Evolutionary conservation across 2,888 invertebrate species (phyloP).

Genomic region (Phanerotoma sp.): DNA sequence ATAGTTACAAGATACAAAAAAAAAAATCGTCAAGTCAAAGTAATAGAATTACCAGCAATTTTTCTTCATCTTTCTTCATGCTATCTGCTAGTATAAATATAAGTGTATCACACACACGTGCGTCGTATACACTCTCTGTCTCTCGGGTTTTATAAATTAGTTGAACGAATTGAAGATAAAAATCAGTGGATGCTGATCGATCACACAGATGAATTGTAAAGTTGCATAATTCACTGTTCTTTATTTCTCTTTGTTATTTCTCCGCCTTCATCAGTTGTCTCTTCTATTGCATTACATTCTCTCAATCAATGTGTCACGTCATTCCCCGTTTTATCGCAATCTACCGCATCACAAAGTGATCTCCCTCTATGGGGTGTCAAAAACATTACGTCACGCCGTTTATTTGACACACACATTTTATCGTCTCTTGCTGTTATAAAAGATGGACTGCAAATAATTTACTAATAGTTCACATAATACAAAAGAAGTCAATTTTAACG

Average conservation of each 20-base stretch:
- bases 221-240: neutral
- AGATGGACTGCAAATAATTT: too few relatives aligned
- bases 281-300: neutral
- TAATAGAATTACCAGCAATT: neutral
- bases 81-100: too few relatives aligned
- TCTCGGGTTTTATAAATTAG: constrained; percentile 9
- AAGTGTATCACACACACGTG: neutral
- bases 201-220: constrained; percentile 9
- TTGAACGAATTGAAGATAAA: constrained; percentile 1
- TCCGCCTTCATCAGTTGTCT: neutral
- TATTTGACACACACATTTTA: neutral
- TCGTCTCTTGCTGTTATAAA: too few relatives aligned
- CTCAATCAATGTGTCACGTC: neutral
- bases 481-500: too few relatives aligned
- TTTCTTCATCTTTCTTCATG: neutral
- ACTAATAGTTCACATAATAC: too few relatives aligned
- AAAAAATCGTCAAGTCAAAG: neutral
- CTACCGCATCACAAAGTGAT: constrained; percentile 6
- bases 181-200: constrained; percentile 7
- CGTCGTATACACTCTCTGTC: too few relatives aligned
- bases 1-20: neutral
- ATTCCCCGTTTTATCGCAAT: neutral
- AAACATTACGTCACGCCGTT: neutral
- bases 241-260: neutral
- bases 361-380: neutral